Base-by-base conservation (phyloP, 2,797 vertebrate species). In the Nannoperca australis region DNA sequence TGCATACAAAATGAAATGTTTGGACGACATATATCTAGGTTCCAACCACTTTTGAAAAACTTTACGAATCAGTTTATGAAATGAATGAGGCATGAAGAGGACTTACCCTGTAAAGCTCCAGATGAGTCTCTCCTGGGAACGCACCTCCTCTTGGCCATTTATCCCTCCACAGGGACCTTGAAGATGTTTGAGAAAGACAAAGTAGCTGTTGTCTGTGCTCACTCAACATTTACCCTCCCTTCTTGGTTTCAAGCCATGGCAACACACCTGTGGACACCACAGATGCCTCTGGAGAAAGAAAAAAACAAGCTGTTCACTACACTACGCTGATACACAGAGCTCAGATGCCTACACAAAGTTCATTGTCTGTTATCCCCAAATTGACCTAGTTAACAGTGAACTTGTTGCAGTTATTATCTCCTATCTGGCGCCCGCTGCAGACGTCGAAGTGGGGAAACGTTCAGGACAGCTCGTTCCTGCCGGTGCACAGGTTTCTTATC, bases 121-220 rank as follows among this genome's bases (percentile, higher is more conserved):
- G 91, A 70, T 3, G 61, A 70, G 76, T 92, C 64, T 94, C 85
- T 91, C 83, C 84, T 55, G 72, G 34, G 51, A 75, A 66, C 36
- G 77, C 85, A 74, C 62, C 49, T 90, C 93, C 87, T 68, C 94
- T 50, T 71, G 88, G 44, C 88, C 95, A 95, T 98, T 97, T 98
- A 97, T 97, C 90, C 93, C 86, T 87, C 74, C 82, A 71, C 90
- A 24, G 87, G 95, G 97, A 97, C 97, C 97, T 98, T 98, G 97
- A 97, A 94, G 94, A 94, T 94, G 90, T 92, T 94, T 92, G 91
- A 94, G 90, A 89, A 94, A 96, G 94, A 96, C 94, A 95, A 88
- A 95, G 95, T 96, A 94, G 89, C 95, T 91, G 93, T 95, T 96
- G 95, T 94, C 82, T 64, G 78, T 85, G 80, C 88, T 83, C 78